Evolutionary conservation across 1,140 invertebrate genomes (phyloP).

Genomic region (Eubasilissa regina): DNA sequence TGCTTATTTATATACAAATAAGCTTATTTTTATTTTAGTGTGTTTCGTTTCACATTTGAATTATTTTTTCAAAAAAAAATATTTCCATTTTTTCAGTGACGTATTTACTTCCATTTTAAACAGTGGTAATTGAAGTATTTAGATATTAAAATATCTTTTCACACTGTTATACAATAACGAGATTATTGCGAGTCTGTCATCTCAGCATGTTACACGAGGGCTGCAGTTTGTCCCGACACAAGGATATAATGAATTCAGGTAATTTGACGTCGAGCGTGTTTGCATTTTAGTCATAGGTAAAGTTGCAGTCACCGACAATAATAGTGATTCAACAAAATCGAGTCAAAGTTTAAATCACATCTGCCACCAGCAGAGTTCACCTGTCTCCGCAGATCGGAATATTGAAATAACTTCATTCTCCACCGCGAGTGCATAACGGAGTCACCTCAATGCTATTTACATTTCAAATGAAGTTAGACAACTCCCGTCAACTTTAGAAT

Average conservation of each 20-base stretch:
- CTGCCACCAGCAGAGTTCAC: constrained; percentile 13
- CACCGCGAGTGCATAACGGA: not conserved
- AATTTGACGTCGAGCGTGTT: constrained; percentile 21
- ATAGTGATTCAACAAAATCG: constrained; percentile 14
- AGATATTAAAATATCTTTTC: no score
- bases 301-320: not conserved
- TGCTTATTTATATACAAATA: no score
- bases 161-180: no score
- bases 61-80: no score
- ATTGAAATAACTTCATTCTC: constrained; percentile 10
- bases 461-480: constrained; percentile 15
- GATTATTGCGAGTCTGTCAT: no score
- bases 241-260: constrained; percentile 15
- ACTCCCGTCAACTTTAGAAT: not conserved
- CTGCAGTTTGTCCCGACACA: no score
- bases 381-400: constrained; percentile 4
- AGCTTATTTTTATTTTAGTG: no score
- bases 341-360: constrained; percentile 34
- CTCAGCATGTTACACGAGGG: no score
- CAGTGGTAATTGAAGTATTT: no score
- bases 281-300: not conserved
- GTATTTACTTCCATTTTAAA: no score
- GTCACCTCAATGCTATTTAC: constrained; percentile 9
- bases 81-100: no score
- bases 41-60: no score